Evolutionary conservation across 2,113 vertebrate species (phyloP).

Genomic region (Triplophysa tibetana): DNA sequence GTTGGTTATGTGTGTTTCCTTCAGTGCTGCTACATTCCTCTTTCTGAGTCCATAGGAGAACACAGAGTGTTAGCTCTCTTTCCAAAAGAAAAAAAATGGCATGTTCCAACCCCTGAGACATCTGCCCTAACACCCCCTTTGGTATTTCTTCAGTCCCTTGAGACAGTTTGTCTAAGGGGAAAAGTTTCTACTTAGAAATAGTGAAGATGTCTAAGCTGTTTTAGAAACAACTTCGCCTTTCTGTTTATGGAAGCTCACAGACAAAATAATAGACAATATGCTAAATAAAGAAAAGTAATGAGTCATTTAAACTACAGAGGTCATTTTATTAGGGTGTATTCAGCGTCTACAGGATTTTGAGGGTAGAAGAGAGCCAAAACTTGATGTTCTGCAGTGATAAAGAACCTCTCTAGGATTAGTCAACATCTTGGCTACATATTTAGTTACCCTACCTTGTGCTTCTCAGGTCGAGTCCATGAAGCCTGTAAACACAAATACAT

Average conservation of each 20-base stretch:
- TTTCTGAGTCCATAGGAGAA: slow-evolving; percentile 54
- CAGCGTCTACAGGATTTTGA: slow-evolving; percentile 17
- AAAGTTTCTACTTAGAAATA: neutral
- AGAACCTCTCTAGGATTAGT: slow-evolving; percentile 58
- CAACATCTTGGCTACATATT: slow-evolving; percentile 75
- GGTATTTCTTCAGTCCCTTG: slow-evolving; percentile 28
- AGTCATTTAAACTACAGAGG: slow-evolving; percentile 2
- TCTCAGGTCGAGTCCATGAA: slow-evolving; percentile 98
- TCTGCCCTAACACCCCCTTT: neutral
- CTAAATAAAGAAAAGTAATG: slow-evolving; percentile 30
- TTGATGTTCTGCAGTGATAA: slow-evolving; percentile 56
- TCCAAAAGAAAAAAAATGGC: slow-evolving; percentile 38
- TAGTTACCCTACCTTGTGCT: slow-evolving; percentile 93
- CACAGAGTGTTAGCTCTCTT: slow-evolving; percentile 56
- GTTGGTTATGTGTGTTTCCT: slow-evolving; percentile 46
- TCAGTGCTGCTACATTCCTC: slow-evolving; percentile 33
- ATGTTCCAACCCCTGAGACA: slow-evolving; percentile 1
- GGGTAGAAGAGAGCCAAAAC: slow-evolving; percentile 55
- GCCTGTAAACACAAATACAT: slow-evolving; percentile 91
- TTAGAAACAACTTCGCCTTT: slow-evolving; percentile 32
- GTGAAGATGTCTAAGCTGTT: too few species aligned
- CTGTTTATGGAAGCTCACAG: slow-evolving; percentile 15
- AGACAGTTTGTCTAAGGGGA: neutral
- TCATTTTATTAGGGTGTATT: slow-evolving; percentile 17
- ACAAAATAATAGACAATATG: slow-evolving; percentile 26